Percentiles rank a stretch among this genome's conserved stretches.
Conservation (phyloP, 1,140 invertebrate genomes). For the Teleogryllus occipitalis region DNA sequence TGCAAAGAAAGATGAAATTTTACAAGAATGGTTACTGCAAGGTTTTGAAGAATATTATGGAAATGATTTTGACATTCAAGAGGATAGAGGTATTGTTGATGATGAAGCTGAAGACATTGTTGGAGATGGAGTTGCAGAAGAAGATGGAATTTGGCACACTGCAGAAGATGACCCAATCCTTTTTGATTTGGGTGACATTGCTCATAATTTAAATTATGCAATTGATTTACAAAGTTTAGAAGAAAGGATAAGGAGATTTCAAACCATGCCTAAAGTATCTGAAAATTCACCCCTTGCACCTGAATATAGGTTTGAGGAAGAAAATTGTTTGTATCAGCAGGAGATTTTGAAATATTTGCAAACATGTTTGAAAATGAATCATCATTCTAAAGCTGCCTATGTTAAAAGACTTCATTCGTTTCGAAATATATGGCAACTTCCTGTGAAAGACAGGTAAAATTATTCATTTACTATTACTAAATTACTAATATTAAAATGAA, state of each 20-base stretch:
- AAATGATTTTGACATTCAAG: background rate
- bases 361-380: background rate
- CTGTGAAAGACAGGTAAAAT: background rate
- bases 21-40: background rate
- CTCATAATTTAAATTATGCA: background rate
- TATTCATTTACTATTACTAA: background rate
- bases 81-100: no score
- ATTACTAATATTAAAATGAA: no score
- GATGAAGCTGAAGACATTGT: background rate
- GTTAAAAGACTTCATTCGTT: background rate
- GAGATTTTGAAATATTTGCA: no score
- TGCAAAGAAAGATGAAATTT: background rate
- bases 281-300: no score
- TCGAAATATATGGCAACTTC: background rate
- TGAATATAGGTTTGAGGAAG: no score
- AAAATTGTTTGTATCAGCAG: no score
- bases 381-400: background rate
- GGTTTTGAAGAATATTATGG: background rate
- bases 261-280: background rate
- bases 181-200: background rate
- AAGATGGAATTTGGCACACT: constrained; percentile 24
- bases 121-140: constrained; percentile 20
- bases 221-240: background rate
- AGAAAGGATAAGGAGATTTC: background rate
- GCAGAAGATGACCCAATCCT: constrained; percentile 25